Percentiles rank a stretch among this genome's conserved stretches.
These are phyloP conservation scores for Anolis apletophallus DNA, from an alignment of 2,797 vertebrate species.

Conservation along the genomic window DNA sequence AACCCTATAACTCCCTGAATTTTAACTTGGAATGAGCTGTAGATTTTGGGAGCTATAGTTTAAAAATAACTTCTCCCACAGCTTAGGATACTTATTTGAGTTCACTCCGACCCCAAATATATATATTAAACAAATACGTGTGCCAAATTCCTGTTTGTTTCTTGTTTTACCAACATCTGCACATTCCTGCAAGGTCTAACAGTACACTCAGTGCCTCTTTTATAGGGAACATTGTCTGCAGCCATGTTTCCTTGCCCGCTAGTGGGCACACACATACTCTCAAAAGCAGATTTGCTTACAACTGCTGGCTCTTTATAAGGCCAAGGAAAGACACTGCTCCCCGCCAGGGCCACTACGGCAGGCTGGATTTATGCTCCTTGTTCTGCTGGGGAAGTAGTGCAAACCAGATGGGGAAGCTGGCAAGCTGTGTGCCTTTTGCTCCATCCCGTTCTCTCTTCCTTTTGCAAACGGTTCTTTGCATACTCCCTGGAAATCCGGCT, in stretches of 20 bases:
- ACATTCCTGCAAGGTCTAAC: background rate
- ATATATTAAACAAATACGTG: background rate
- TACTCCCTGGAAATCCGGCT: background rate
- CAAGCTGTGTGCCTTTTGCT: slow-evolving; percentile 11
- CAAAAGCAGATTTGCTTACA: background rate
- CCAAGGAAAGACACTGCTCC: slow-evolving; percentile 22
- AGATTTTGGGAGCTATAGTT: too few species aligned
- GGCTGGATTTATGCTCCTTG: slow-evolving; percentile 33
- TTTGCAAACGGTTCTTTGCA: background rate
- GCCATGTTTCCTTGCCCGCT: background rate
- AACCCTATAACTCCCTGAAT: too few species aligned
- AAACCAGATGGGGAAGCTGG: slow-evolving; percentile 43
- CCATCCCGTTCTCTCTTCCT: background rate
- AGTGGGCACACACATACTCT: background rate
- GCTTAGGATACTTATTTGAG: background rate
- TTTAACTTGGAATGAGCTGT: too few species aligned
- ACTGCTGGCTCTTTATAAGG: slow-evolving; percentile 27
- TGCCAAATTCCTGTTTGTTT: background rate
- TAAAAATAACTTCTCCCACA: too few species aligned
- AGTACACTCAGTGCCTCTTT: background rate
- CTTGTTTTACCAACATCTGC: background rate
- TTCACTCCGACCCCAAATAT: background rate
- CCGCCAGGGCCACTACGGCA: slow-evolving; percentile 10
- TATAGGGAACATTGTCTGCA: background rate
- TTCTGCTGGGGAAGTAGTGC: slow-evolving; percentile 15